Base-by-base conservation (phyloP, 2,888 invertebrate genomes). In the Gymnosoma rotundatum region DNA sequence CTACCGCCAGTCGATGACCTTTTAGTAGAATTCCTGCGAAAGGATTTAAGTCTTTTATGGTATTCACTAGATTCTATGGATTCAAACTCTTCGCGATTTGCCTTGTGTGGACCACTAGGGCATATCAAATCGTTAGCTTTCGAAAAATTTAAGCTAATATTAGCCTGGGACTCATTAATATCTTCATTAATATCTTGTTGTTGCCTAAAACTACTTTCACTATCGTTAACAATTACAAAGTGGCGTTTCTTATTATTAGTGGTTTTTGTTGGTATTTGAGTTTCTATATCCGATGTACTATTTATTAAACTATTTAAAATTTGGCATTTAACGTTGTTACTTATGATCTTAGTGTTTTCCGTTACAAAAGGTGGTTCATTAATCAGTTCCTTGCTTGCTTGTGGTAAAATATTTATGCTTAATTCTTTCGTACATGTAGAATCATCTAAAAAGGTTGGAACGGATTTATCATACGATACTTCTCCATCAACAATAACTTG, bases 301-400 rank as follows among this genome's bases (percentile, higher is more conserved):
- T 21, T 56, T 38, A 45, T 45, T 64, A 64, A 52, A 21, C 52
- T 82, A 60, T 66, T 70, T 4, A 70, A 60, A 70, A 72, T 60
- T 64, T 76, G 63, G 58, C 81, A 70, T 52, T 82, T 70, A 45
- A 64, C 50, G 18, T 58, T 76, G 38, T 54, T 72, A 52, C 21
- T 52, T 70, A 64, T 21, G 25, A 36, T 58, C 61, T 45, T 36
- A 14, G 58, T 52, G 58, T 72, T 64, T 64, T 20, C 16, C 9
- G 42, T 2, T 20, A 18, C 20, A 42, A 42, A 1, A 32, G 42
- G n/a, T 61, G 52, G 36, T 21, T 42, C 42, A 52, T 58, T 52
- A 32, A 18, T 58, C 25, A n/a, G 16, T 66, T 67, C 69, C 8
- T 50, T 50, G 50, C 14, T 12, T 16, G 36, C 21, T 64, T 70